These are phyloP conservation scores for Pipistrellus kuhlii DNA, from an alignment of 2,797 vertebrate genomes.

Conservation along the genomic window DNA sequence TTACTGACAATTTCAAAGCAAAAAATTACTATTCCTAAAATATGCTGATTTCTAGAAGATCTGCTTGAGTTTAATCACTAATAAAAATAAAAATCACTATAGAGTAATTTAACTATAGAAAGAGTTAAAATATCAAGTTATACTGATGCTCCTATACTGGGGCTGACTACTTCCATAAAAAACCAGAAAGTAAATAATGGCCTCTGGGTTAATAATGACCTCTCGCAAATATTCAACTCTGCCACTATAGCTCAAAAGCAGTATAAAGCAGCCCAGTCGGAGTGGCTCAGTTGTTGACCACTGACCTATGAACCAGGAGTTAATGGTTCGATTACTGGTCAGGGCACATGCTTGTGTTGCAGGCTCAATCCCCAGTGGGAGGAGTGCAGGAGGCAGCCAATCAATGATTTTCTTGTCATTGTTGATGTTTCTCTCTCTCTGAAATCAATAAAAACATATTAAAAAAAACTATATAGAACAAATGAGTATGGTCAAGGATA, in stretches of 20 bases:
- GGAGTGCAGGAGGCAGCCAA: too few relatives aligned
- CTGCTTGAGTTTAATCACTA: not conserved
- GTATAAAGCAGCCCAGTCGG: not conserved
- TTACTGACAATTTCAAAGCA: not conserved
- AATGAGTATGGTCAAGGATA: not conserved
- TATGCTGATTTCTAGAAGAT: not conserved
- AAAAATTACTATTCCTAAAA: not conserved
- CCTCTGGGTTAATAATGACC: not conserved
- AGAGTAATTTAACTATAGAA: not conserved
- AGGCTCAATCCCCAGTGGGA: too few relatives aligned
- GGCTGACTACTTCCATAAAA: not conserved
- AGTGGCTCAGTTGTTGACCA: too few relatives aligned
- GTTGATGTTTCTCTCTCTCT: too few relatives aligned
- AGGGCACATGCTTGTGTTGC: too few relatives aligned
- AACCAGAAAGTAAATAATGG: not conserved
- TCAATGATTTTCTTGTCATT: too few relatives aligned
- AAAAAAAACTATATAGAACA: not conserved
- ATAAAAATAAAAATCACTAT: slow-evolving; percentile 44
- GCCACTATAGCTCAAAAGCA: not conserved
- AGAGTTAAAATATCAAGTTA: slow-evolving; percentile 20
- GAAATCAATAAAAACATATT: too few relatives aligned
- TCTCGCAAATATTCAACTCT: not conserved
- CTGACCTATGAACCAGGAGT: too few relatives aligned
- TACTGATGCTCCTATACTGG: not conserved
- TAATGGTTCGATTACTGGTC: too few relatives aligned